Conservation (phyloP, 2,113 vertebrate genomes). For the Tupaia tana region DNA sequence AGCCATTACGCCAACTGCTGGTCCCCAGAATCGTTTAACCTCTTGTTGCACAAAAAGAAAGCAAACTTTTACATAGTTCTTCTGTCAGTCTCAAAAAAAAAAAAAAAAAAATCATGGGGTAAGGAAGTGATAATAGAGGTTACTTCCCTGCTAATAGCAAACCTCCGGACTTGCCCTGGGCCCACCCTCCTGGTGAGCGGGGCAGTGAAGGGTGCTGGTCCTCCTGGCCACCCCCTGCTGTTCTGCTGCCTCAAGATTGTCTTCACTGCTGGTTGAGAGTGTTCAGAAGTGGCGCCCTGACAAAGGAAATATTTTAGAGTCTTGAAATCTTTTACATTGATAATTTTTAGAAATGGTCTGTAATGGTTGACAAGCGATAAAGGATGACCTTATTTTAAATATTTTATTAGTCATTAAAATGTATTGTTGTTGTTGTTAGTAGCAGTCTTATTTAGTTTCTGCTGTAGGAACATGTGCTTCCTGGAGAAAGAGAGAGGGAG, state of each 20-base stretch:
- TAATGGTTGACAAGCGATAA: neutral
- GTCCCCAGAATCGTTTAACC: too few relatives aligned
- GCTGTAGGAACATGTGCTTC: too few relatives aligned
- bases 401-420: slow-evolving; percentile 36
- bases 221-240: too few relatives aligned
- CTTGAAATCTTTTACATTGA: neutral
- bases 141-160: neutral
- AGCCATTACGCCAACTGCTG: too few relatives aligned
- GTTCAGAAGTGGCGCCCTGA: neutral
- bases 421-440: neutral
- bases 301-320: neutral
- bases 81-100: slow-evolving; percentile 24
- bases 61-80: neutral
- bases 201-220: too few relatives aligned
- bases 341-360: neutral
- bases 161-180: neutral
- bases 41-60: neutral
- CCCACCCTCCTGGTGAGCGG: neutral
- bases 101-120: neutral
- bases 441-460: too few relatives aligned
- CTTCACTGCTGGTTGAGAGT: neutral
- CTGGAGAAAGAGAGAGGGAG: too few relatives aligned
- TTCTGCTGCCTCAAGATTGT: too few relatives aligned
- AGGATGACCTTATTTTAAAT: neutral
- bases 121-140: neutral